Conservation (phyloP, 2,113 vertebrate genomes). For the Holacanthus passer region DNA sequence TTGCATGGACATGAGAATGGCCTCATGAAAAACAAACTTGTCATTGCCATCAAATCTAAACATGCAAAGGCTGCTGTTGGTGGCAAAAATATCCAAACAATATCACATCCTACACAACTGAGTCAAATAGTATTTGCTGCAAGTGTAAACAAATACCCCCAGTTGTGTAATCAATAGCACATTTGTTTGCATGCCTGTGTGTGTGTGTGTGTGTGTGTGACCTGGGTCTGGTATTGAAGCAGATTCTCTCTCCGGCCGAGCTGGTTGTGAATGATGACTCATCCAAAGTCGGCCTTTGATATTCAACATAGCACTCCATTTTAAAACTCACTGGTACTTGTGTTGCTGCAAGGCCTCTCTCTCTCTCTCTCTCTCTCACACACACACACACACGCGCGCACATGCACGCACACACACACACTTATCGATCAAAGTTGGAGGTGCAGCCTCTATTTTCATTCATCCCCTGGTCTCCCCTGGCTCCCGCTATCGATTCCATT, state of each 20-base stretch:
- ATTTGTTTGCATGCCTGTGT: constrained; percentile 2
- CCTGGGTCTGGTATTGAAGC: constrained; percentile 13
- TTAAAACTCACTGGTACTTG: constrained; percentile 41
- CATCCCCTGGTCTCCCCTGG: constrained; percentile 63
- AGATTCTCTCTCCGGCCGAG: neutral
- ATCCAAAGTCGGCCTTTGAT: constrained; percentile 51
- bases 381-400: neutral
- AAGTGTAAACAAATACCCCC: constrained; percentile 21
- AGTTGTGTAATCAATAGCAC: constrained; percentile 15
- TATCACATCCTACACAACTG: neutral
- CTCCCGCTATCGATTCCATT: constrained; percentile 68
- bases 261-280: constrained; percentile 59
- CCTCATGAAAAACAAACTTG: constrained; percentile 6
- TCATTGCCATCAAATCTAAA: neutral
- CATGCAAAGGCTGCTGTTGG: neutral
- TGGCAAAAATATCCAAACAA: neutral
- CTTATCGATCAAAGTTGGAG: constrained; percentile 60
- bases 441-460: constrained; percentile 66
- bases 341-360: constrained; percentile 6
- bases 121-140: constrained; percentile 4
- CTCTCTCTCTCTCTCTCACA: neutral
- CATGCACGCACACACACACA: constrained; percentile 10
- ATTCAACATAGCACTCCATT: constrained; percentile 50
- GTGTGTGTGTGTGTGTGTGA: neutral
- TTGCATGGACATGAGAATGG: constrained; percentile 6